These are phyloP conservation scores for Tretioscincus oriximinensis DNA, from an alignment of 2,113 vertebrate species.

Conservation along the genomic window DNA sequence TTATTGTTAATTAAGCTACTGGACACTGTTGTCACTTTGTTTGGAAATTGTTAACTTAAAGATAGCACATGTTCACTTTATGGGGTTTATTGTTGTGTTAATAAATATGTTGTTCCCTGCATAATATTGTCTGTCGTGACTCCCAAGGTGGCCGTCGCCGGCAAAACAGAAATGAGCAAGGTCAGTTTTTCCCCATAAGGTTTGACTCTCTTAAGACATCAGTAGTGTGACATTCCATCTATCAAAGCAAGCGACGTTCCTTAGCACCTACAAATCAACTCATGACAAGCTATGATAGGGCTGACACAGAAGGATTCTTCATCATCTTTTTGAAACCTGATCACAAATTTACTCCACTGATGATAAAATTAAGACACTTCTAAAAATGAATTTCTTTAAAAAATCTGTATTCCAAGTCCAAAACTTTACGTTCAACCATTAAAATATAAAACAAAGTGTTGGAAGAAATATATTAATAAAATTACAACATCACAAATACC, in stretches of 20 bases:
- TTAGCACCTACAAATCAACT: constrained; percentile 37
- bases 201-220: constrained; percentile 32
- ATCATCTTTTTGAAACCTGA: neutral
- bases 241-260: constrained; percentile 1
- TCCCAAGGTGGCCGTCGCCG: too few relatives aligned
- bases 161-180: constrained; percentile 49
- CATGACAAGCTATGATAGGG: neutral
- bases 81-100: too few relatives aligned
- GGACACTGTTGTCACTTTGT: too few relatives aligned
- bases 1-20: too few relatives aligned
- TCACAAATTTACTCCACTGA: constrained; percentile 29
- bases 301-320: constrained; percentile 13
- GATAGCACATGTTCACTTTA: too few relatives aligned
- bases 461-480: too few relatives aligned
- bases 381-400: neutral
- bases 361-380: neutral
- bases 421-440: neutral
- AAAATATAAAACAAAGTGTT: neutral
- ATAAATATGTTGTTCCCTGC: too few relatives aligned
- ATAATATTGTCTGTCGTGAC: too few relatives aligned
- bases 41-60: too few relatives aligned
- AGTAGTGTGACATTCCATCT: constrained; percentile 41
- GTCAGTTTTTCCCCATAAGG: constrained; percentile 34
- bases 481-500: too few relatives aligned
- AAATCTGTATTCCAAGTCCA: neutral